Evolutionary conservation across 2,797 vertebrate genomes (phyloP), one percentile per base, ranked within the genome.

Genomic region (Acanthornis magna): DNA sequence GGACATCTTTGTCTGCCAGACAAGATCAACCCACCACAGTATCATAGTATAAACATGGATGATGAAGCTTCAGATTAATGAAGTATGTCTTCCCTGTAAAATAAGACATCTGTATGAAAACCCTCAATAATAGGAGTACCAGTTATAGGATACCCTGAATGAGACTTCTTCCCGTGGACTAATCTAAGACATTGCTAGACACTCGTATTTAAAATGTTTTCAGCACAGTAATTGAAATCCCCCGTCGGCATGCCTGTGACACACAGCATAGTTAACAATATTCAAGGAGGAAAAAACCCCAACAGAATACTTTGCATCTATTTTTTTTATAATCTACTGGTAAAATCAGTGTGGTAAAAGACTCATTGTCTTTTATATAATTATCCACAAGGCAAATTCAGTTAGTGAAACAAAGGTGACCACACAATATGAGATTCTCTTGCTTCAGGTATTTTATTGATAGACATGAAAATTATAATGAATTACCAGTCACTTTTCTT

Each of bases 401-500:
- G 7, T 27, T 89, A 27, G 22, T 77, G 61, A 88, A 81, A 43
- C 21, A 85, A 70, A 71, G 8, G 30, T 82, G 29, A 23, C 34
- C 63, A 22, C 5, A 30, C 2, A 61, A 51, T n/a, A 83, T 20
- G 34, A 62, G 21, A 54, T 84, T 87, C 16, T 68, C 29, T 87
- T 68, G 40, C 30, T 92, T 85, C 42, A 65, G 50, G 16, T 68
- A 42, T 58, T 91, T 83, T 86, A 71, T 15, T 62, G 34, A 68
- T 65, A 72, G 38, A 86, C 16, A 18, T 58, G 73, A 85, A 83
- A 85, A 71, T n/a, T 42, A 17, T 68, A 84, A 95, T 58, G 30
- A 91, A 91, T 91, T 81, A 43, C 14, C 11, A 62, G 30, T 68
- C 34, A 74, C 42, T 82, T 91, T 89, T 90, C n/a, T 76, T 88